Base-by-base conservation (phyloP, 1,140 invertebrate genomes). In the Drosophila biarmipes region DNA sequence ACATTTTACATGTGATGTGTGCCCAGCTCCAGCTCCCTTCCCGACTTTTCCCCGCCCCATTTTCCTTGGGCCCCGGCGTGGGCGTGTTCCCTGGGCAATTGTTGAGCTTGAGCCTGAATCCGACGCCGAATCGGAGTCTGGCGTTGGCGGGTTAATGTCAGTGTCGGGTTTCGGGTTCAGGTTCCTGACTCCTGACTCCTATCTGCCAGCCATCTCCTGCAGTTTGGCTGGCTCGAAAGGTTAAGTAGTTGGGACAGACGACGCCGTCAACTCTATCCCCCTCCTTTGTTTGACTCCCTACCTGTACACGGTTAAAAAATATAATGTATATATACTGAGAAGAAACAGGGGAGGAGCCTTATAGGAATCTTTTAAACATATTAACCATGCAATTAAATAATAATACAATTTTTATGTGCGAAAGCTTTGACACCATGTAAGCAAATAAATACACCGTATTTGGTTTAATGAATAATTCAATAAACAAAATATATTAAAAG, bases 201-300 rank as follows among this genome's bases (percentile, higher is more conserved):
- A 69, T 69, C 66, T 56, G 63, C 19, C 49, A 42, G 48, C 38
- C 66, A 68, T 55, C 64, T 56, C 49, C 24, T 37, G 66, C 51
- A 55, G 66, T 68, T 68, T 15, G 38, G 63, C 27, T 69, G 19
- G 73, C 64, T 73, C 63, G 61, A 85, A 82, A 87, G 84, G 82
- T 87, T 87, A 87, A 89, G 84, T 89, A 89, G 81, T 86, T 86
- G 64, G 56, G 68, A 57, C 54, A 73, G 72, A 73, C 63, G 51
- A 21, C 52, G 51, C 38, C 58, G 52, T 38, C 57, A 35, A 21
- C 49, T 56, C 37, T 24, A 11, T 17, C 12, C 45, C 24, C 19
- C 11, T n/a, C n/a, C 31, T 46, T 42, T 15, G 27, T 24, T 56
- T 24, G 29, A 66, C 42, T 35, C 55, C 45, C 24, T 10, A 29